Evolutionary conservation across 2,888 invertebrate species (phyloP), one percentile per base, ranked within the genome.

Genomic region (Polylopha cassiicola): DNA sequence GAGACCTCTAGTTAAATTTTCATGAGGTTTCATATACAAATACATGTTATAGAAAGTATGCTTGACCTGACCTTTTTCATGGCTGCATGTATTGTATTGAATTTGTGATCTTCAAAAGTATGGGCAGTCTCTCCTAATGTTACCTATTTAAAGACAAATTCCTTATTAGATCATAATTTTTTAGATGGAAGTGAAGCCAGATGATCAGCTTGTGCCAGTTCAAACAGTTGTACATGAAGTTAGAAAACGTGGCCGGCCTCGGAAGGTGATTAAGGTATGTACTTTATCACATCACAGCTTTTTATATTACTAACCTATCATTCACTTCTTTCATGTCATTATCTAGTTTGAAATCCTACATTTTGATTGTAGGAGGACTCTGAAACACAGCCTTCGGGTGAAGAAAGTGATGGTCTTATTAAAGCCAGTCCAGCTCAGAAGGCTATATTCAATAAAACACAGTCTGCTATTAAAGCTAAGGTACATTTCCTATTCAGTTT

Each of bases 161-260:
- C 27, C 8, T 21, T 21, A 24, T 21, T 11, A 43, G 9, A 7
- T 32, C 21, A 26, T 37, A 49, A 37, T 43, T 43, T 60, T 55
- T 30, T 43, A 81, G 85, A 79, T 74, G 76, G 85, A 81, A 65
- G 39, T 80, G 22, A 85, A 78, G 62, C 64, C 73, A 58, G 79
- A 79, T 51, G 84, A 79, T 50, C 82, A 79, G 59, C 59, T 73
- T 22, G 81, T 81, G 6, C 82, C 80, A 28, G 74, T 74, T 11
- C 78, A 80, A 53, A 55, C 65, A 33, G 68, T 72, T 20, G 47
- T 51, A 23, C 51, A 54, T 26, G 73, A 73, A 48, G 50, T 48
- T 4, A 79, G 60, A 45, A 74, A 61, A 55, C 67, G 82, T 11
- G 84, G 84, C 23, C 63, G 84, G 44, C 80, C 84, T 13, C 71